phyloP scores from a whole-genome alignment of 2,113 vertebrate genomes.

The Microcebus tavaratra region DNA sequence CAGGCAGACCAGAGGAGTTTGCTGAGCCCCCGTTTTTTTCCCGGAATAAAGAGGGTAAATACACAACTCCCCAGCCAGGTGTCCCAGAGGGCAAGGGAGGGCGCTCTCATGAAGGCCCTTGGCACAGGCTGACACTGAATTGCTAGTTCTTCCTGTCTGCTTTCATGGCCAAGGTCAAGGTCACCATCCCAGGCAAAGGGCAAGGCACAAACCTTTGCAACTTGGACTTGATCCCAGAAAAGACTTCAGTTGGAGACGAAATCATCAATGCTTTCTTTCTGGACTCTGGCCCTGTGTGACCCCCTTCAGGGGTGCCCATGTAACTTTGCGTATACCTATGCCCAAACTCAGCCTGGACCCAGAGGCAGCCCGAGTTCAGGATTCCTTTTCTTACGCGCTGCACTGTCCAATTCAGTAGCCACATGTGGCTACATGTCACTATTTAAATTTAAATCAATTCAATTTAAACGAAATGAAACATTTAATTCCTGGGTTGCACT shows the following conservation, averaged over 20 bases:
- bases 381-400: neutral
- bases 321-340: neutral
- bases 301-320: rapidly evolving
- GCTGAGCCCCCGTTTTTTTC: neutral
- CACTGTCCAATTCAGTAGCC: neutral
- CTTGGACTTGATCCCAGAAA: neutral
- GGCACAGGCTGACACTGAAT: neutral
- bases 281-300: neutral
- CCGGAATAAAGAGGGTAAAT: neutral
- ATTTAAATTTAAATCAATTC: neutral
- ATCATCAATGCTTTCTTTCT: neutral
- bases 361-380: neutral
- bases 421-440: neutral
- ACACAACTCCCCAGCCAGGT: neutral
- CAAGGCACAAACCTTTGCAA: rapidly evolving
- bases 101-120: neutral
- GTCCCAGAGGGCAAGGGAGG: neutral
- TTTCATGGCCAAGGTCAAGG: neutral
- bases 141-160: neutral
- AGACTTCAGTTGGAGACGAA: neutral
- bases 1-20: neutral
- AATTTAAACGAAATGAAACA: constrained; percentile 24
- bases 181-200: neutral
- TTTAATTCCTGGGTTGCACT: neutral
- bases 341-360: neutral